A percentile compares a stretch with the other conserved stretches of the same genome.
phyloP scores from a whole-genome alignment of 2,113 vertebrate genomes.

The Melanotaenia duboulayi region DNA sequence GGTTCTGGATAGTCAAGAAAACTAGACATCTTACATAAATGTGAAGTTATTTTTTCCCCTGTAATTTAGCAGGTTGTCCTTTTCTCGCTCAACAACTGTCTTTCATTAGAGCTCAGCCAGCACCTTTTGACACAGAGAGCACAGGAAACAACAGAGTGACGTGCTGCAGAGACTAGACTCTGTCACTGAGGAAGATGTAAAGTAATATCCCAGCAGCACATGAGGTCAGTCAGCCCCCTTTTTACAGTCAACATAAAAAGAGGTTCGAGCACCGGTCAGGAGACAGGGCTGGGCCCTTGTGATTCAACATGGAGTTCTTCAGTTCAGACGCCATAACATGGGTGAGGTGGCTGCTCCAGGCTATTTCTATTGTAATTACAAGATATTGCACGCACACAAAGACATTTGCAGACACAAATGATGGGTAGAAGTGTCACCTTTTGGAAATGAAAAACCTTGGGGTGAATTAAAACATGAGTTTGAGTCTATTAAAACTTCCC shows the following conservation, averaged over 20 bases:
- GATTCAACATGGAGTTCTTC: slow-evolving; percentile 53
- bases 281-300: slow-evolving; percentile 60
- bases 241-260: slow-evolving; percentile 68
- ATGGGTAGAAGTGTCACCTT: neutral
- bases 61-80: neutral
- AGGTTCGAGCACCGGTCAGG: slow-evolving; percentile 69
- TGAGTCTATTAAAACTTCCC: neutral
- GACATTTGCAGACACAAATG: slow-evolving; percentile 30
- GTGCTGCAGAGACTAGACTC: slow-evolving; percentile 33
- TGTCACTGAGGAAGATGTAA: slow-evolving; percentile 59
- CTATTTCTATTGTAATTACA: slow-evolving; percentile 41
- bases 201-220: slow-evolving; percentile 67
- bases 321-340: slow-evolving; percentile 51
- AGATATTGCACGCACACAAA: slow-evolving; percentile 22
- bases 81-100: slow-evolving; percentile 57
- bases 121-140: slow-evolving; percentile 36
- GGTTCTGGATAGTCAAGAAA: slow-evolving; percentile 32
- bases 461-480: neutral
- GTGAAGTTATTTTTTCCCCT: neutral
- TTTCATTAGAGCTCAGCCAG: slow-evolving; percentile 61
- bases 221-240: slow-evolving; percentile 59
- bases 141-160: slow-evolving; percentile 53
- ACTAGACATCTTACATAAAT: slow-evolving; percentile 12
- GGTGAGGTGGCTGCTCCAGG: slow-evolving; percentile 42
- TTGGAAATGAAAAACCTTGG: neutral